These are phyloP conservation scores for Monochamus saltuarius DNA, from an alignment of 1,140 invertebrate genomes.

Conservation along the genomic window DNA sequence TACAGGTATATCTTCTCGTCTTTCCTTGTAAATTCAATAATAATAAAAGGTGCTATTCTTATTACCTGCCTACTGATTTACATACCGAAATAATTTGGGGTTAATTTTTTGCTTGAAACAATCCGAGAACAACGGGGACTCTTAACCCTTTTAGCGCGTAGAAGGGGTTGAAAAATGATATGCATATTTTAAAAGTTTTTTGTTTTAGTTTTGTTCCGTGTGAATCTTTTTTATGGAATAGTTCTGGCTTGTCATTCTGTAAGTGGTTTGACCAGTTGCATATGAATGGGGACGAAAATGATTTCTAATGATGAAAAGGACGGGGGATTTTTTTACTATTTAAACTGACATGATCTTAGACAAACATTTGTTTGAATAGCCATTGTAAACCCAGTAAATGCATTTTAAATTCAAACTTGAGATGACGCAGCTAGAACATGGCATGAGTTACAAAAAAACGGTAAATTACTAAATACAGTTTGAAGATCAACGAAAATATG, in stretches of 20 bases:
- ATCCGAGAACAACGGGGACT: conserved; percentile 26
- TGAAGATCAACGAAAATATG: too few relatives aligned
- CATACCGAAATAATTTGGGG: conserved; percentile 40
- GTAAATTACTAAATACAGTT: too few relatives aligned
- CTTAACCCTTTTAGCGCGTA: conserved; percentile 26
- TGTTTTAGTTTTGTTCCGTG: conserved; percentile 35
- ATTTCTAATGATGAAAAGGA: not conserved
- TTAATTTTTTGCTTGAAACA: conserved; percentile 44
- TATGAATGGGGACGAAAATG: conserved; percentile 5
- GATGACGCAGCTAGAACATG: too few relatives aligned
- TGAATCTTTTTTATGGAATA: conserved; percentile 37
- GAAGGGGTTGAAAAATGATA: conserved; percentile 36
- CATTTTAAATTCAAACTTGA: too few relatives aligned
- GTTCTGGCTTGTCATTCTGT: conserved; percentile 17
- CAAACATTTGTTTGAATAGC: too few relatives aligned
- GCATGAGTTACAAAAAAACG: too few relatives aligned
- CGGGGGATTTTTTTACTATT: too few relatives aligned
- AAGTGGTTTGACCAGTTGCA: conserved; percentile 24
- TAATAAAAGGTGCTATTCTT: conserved; percentile 15
- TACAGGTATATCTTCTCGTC: conserved; percentile 17
- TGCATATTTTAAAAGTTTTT: conserved; percentile 38
- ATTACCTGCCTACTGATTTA: conserved; percentile 32
- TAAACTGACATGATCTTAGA: too few relatives aligned
- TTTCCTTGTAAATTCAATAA: conserved; percentile 12
- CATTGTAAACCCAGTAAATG: too few relatives aligned